phyloP scores from a whole-genome alignment of 2,888 invertebrate species.

The Thalpophila matura region DNA sequence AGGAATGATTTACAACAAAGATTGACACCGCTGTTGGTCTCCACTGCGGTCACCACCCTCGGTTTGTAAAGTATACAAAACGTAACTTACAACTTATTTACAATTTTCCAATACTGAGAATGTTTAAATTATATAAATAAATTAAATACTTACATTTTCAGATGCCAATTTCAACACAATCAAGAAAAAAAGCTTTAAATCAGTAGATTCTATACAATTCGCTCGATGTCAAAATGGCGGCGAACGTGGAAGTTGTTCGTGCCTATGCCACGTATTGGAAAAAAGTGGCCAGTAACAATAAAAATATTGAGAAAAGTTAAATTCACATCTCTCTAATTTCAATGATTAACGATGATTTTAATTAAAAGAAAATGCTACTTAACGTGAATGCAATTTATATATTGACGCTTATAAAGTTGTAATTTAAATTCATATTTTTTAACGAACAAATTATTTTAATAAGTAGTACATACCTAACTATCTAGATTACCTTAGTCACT shows the following conservation, averaged over 20 bases:
- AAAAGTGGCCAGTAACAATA: constrained; percentile 86
- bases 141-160: constrained; percentile 87
- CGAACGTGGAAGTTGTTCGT: constrained; percentile 94
- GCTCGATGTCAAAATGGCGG: constrained; percentile 95
- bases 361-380: too few species aligned
- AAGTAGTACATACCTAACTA: too few species aligned
- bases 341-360: too few species aligned
- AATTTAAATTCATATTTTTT: too few species aligned
- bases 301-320: constrained; percentile 31
- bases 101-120: constrained; percentile 30
- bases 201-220: constrained; percentile 93
- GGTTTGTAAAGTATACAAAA: constrained; percentile 67
- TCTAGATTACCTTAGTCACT: too few species aligned
- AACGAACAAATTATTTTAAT: too few species aligned
- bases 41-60: constrained; percentile 90
- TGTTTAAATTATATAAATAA: constrained; percentile 36
- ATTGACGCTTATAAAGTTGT: too few species aligned
- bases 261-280: constrained; percentile 95
- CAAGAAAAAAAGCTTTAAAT: constrained; percentile 93
- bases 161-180: constrained; percentile 89
- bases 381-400: too few species aligned
- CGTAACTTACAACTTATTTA: constrained; percentile 61
- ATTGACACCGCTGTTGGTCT: constrained; percentile 90
- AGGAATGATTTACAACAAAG: constrained; percentile 75
- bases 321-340: constrained; percentile 16